Conservation (phyloP, 2,797 vertebrate genomes). For the Cynodonichthys magdalenae region DNA sequence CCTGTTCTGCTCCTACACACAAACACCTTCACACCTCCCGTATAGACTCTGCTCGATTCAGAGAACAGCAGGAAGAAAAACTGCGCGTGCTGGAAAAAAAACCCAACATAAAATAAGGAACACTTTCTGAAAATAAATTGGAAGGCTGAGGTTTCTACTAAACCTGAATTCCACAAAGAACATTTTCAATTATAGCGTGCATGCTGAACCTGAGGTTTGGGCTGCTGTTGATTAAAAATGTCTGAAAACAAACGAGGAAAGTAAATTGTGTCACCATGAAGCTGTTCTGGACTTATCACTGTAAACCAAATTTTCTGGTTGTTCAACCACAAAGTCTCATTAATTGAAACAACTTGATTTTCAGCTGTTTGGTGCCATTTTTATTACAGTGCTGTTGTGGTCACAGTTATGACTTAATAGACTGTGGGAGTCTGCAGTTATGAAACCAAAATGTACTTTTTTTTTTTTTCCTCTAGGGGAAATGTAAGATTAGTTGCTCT, state of each 20-base stretch:
- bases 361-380: background rate
- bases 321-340: slow-evolving; percentile 12
- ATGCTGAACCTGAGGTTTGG: slow-evolving; percentile 34
- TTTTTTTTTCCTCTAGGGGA: background rate
- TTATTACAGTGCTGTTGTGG: background rate
- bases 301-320: slow-evolving; percentile 6
- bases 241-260: slow-evolving; percentile 28
- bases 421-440: slow-evolving; percentile 3
- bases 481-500: background rate
- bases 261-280: slow-evolving; percentile 27
- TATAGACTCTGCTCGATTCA: slow-evolving; percentile 54
- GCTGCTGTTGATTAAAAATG: slow-evolving; percentile 44
- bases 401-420: background rate
- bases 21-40: slow-evolving; percentile 63
- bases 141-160: slow-evolving; percentile 33
- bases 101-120: slow-evolving; percentile 34
- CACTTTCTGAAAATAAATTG: slow-evolving; percentile 52
- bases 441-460: background rate
- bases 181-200: slow-evolving; percentile 53
- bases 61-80: slow-evolving; percentile 53
- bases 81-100: slow-evolving; percentile 14
- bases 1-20: slow-evolving; percentile 27
- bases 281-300: slow-evolving; percentile 12
- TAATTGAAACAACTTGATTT: background rate
- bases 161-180: slow-evolving; percentile 45